phyloP scores from a whole-genome alignment of 2,113 vertebrate species.

The Taurulus bubalis region DNA sequence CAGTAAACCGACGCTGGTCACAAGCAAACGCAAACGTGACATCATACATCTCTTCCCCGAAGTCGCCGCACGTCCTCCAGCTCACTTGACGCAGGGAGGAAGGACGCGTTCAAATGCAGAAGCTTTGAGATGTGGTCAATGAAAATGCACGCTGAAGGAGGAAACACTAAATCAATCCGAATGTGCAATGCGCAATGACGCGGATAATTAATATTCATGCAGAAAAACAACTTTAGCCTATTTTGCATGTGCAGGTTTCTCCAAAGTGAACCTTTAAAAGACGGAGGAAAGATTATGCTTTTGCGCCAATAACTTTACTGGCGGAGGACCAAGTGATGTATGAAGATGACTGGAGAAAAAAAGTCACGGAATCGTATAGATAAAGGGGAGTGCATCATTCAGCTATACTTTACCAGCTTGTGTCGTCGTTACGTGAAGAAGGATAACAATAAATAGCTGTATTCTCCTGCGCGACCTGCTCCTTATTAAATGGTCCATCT shows the following conservation, averaged over 20 bases:
- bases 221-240: neutral
- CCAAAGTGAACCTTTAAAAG: neutral
- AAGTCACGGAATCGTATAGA: conserved; percentile 17
- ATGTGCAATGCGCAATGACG: neutral
- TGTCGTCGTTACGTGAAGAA: conserved; percentile 66
- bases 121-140: neutral
- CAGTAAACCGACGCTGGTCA: conserved; percentile 77
- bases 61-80: neutral
- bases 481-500: conserved; percentile 77
- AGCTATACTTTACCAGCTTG: conserved; percentile 79
- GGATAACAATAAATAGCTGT: conserved; percentile 64
- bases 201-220: neutral
- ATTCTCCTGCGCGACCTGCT: conserved; percentile 64
- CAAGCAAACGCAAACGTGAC: conserved; percentile 82
- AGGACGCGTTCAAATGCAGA: neutral
- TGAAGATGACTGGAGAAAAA: conserved; percentile 2
- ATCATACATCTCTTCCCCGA: conserved; percentile 52
- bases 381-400: neutral
- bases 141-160: conserved; percentile 3
- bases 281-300: neutral
- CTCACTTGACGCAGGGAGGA: conserved; percentile 40
- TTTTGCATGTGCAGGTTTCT: conserved; percentile 13
- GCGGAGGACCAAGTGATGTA: conserved; percentile 5
- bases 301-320: neutral
- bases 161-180: conserved; percentile 12